Percentiles rank a stretch among this genome's conserved stretches.
Evolutionary conservation across 1,140 invertebrate genomes (phyloP).

Genomic region (Apolygus lucorum): DNA sequence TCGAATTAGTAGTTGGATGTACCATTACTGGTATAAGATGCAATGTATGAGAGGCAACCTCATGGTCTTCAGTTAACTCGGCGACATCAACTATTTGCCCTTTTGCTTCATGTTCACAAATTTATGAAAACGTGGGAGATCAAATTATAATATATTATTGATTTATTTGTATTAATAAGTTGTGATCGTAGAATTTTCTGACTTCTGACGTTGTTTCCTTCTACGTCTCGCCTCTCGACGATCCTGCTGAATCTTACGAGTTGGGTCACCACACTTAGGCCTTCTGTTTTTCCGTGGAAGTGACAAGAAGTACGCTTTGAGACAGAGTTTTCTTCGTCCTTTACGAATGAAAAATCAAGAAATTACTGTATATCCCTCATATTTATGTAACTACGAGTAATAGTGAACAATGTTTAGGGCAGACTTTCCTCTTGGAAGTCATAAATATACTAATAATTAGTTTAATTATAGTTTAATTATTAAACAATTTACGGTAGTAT

Average conservation of each 20-base stretch:
- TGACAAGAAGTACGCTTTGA: not conserved
- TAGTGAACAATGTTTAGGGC: not conserved
- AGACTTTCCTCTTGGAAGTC: not conserved
- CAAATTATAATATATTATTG: too few species aligned
- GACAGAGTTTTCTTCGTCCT: constrained; percentile 1
- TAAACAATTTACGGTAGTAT: not conserved
- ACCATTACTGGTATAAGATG: too few species aligned
- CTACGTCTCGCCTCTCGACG: not conserved
- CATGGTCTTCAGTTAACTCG: too few species aligned
- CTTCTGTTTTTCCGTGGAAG: constrained; percentile 17
- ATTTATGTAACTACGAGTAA: not conserved
- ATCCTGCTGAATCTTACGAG: not conserved
- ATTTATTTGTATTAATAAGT: too few species aligned
- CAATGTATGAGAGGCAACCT: too few species aligned
- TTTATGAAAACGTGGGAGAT: too few species aligned
- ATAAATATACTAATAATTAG: not conserved
- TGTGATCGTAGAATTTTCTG: too few species aligned
- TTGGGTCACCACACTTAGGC: constrained; percentile 23
- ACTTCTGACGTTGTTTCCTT: too few species aligned
- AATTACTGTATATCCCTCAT: not conserved
- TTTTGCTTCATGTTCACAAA: too few species aligned
- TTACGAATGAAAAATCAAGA: not conserved
- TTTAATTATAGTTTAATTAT: not conserved
- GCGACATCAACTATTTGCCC: too few species aligned
- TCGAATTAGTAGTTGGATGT: too few species aligned